Conservation (phyloP, 2,888 invertebrate genomes). For the Tiliacea aurago region DNA sequence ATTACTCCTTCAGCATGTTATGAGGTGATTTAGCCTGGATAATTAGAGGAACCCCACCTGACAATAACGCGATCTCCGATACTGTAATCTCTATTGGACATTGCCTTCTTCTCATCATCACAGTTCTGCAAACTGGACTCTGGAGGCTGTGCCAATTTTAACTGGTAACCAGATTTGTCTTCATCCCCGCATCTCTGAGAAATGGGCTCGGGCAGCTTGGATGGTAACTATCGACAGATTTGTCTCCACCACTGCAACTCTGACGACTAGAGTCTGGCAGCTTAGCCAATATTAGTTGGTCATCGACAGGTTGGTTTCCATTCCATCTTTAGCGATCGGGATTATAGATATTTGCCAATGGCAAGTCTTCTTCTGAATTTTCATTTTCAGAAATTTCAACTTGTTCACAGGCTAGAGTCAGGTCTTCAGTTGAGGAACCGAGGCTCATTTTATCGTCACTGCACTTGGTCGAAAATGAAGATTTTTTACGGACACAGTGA, state of each 20-base stretch:
- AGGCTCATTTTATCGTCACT: constrained; percentile 44
- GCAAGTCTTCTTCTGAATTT: constrained; percentile 10
- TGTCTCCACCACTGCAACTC: no score
- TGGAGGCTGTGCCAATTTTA: constrained; percentile 5
- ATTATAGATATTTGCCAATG: neutral
- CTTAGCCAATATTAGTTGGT: neutral
- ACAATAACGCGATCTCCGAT: constrained; percentile 47
- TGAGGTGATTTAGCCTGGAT: constrained; percentile 44
- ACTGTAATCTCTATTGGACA: constrained; percentile 2
- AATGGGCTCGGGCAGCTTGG: neutral
- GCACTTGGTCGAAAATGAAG: constrained; percentile 12
- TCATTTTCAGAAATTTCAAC: neutral
- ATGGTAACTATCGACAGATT: neutral
- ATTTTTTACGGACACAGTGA: neutral
- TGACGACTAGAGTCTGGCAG: no score
- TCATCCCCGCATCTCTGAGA: constrained; percentile 11
- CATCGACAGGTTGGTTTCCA: constrained; percentile 12
- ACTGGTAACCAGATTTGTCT: neutral
- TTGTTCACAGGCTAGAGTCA: constrained; percentile 12
- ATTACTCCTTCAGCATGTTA: constrained; percentile 37
- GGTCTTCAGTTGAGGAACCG: constrained; percentile 12
- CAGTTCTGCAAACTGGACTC: neutral
- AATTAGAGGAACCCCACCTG: constrained; percentile 30
- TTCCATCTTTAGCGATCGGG: neutral
- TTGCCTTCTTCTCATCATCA: constrained; percentile 11